Base-by-base conservation (phyloP, 2,113 vertebrate species). In the Camelus dromedarius region DNA sequence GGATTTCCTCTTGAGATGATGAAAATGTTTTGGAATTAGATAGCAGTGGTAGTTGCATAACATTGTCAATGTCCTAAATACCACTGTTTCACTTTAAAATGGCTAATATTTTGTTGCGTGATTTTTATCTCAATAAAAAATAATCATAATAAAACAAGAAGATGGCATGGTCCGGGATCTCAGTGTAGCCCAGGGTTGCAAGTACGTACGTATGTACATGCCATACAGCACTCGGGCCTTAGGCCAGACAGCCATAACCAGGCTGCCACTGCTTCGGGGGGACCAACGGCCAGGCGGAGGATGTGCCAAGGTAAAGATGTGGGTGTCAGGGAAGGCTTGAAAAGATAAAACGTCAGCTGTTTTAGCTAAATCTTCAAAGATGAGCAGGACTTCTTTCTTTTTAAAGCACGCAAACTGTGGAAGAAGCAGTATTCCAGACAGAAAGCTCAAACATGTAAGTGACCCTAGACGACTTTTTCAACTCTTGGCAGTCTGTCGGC, bases 1-100 rank as follows among this genome's bases (percentile, higher is more conserved):
- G 50, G 12, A 35, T 73, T 92, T 93, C 90, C 46, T 86, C 24
- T 19, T 16, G 75, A 35, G 54, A 42, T 32, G 60, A 85, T 42
- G 67, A 95, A 95, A 92, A 60, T 50, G 87, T 62, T 82, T 48
- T 50, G 83, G 35, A 89, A n/a, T 28, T 58, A 46, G 67, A 85
- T 0, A 85, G 67, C 28, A 38, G 8, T 8, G 2, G 32, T 38
- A 38, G 16, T 19, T 82, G 24, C 15, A 70, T 32, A 72, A 85
- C 72, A 22, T 4, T 9, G n/a, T 83, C 35, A 81, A 66, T 15
- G 35, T 30, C 64, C 38, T 22, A 81, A 82, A 76, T 60, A 80
- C 38, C 50, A n/a, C 14, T 6, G n/a, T 6, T 48, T 91, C 24
- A 62, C 18, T 62, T 93, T 84, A 66, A 95, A 52, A 70, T 2